Base-by-base conservation (phyloP, 2,113 vertebrate genomes). In the Entomyzon cyanotis region DNA sequence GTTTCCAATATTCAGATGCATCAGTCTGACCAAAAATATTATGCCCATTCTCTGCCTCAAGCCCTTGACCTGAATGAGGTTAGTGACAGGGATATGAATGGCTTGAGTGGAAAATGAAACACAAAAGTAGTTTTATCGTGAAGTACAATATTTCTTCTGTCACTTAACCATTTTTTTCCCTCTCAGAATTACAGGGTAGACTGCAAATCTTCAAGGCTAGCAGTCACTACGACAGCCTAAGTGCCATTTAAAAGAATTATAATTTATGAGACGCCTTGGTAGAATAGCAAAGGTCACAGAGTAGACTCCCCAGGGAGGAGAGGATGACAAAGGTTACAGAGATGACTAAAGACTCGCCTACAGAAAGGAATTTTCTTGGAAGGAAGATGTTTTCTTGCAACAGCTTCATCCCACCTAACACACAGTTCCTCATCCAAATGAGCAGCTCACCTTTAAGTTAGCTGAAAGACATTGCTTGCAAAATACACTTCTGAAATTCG, bases 1-100 rank as follows among this genome's bases (percentile, higher is more conserved):
- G 74, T 93, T 94, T 96, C 75, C 93, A 97, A 97, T 82, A 69
- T 68, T 95, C 83, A 94, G 92, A 96, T 92, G 39, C 75, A 94
- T 92, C 85, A 71, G 84, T 81, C 89, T 94, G 89, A 92, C 90
- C 67, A 50, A 96, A 97, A 97, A 94, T 89, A 96, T 96, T 95
- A 97, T 73, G 73, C 79, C 90, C 17, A 0, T 79, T 95, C 90
- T 64, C 92, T 81, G 96, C 97, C 96, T 97, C 70, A 68, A 98
- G 97, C 95, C 97, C 96, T 97, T 98, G 98, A 98, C 98, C 97
- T 97, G 94, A 98, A 98, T 95, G 96, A 97, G 94, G 93, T 97
- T 96, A 97, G 87, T 97, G 97, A 97, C 98, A 98, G 94, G 87
- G 96, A 97, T 97, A 97, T 92, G 87, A 95, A 98, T 96, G 97